phyloP scores from a whole-genome alignment of 2,797 vertebrate species.

The Cetoscarus ocellatus region DNA sequence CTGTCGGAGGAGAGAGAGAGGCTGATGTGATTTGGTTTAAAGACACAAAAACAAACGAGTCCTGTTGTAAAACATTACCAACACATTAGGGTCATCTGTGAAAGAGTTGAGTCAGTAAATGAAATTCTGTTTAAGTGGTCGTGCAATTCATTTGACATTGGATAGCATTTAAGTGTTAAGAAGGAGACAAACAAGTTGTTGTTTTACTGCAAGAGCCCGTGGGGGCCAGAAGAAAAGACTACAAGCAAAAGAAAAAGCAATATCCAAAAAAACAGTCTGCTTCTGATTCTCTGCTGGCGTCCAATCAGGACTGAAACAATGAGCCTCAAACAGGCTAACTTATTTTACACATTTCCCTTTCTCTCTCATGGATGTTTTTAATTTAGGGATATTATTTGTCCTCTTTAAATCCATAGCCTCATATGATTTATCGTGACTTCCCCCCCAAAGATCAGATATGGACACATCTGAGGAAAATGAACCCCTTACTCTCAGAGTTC shows the following conservation, averaged over 20 bases:
- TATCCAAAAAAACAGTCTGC: conserved; percentile 8
- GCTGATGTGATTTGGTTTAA: conserved; percentile 28
- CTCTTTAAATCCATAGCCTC: too few relatives aligned
- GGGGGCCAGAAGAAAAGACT: background rate
- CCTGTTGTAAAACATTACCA: background rate
- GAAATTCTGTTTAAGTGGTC: background rate
- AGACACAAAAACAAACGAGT: conserved; percentile 32
- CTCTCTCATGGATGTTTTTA: background rate
- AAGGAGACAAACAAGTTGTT: conserved; percentile 25
- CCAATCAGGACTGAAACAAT: conserved; percentile 19
- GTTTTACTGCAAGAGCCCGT: conserved; percentile 1
- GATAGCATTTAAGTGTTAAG: background rate
- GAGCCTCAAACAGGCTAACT: background rate
- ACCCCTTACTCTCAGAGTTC: background rate
- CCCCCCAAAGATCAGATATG: background rate
- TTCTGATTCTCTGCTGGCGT: conserved; percentile 29
- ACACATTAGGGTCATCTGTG: conserved; percentile 7
- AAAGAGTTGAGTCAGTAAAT: conserved; percentile 24
- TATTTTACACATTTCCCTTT: conserved; percentile 5
- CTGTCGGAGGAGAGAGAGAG: conserved; percentile 76
- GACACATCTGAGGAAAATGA: background rate
- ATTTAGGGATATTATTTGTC: conserved; percentile 2
- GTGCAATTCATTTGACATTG: background rate
- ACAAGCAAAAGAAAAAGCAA: conserved; percentile 12
- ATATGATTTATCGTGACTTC: background rate